These are phyloP conservation scores for Penelope pileata DNA, from an alignment of 2,113 vertebrate species.

Conservation along the genomic window DNA sequence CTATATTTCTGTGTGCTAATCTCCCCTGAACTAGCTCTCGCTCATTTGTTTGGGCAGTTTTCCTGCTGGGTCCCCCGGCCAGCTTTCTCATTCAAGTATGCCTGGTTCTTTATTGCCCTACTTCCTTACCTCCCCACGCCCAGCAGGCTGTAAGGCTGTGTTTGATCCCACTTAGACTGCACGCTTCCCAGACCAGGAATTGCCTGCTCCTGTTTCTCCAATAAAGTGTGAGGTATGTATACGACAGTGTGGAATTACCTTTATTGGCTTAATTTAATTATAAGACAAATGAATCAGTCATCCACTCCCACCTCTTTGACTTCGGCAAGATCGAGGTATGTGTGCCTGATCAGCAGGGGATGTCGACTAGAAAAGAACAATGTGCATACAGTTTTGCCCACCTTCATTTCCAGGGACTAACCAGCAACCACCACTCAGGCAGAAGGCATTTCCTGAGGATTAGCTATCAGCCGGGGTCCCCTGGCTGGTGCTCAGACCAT, in stretches of 20 bases:
- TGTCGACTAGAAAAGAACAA: background rate
- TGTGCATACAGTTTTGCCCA: background rate
- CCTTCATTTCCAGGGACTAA: slow-evolving; percentile 35
- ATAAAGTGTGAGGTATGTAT: background rate
- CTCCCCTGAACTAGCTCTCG: background rate
- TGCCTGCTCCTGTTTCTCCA: background rate
- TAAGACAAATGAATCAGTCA: background rate
- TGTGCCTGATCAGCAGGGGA: background rate
- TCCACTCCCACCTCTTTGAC: background rate
- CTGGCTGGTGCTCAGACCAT: slow-evolving; percentile 29
- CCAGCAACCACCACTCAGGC: slow-evolving; percentile 32
- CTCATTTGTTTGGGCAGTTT: background rate
- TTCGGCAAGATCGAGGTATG: background rate
- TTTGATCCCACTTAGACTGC: background rate
- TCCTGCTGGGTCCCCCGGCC: background rate
- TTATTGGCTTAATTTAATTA: background rate
- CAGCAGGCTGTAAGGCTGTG: slow-evolving; percentile 8
- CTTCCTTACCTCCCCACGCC: background rate
- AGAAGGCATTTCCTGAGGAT: slow-evolving; percentile 68
- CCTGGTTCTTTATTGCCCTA: slow-evolving; percentile 14
- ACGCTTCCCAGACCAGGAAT: background rate
- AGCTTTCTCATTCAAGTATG: background rate
- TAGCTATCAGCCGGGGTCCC: slow-evolving; percentile 27
- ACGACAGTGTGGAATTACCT: background rate
- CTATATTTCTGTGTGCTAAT: background rate